These are phyloP conservation scores for Danio rerio DNA, from an alignment of 2,113 vertebrate species.

Conservation along the genomic window DNA sequence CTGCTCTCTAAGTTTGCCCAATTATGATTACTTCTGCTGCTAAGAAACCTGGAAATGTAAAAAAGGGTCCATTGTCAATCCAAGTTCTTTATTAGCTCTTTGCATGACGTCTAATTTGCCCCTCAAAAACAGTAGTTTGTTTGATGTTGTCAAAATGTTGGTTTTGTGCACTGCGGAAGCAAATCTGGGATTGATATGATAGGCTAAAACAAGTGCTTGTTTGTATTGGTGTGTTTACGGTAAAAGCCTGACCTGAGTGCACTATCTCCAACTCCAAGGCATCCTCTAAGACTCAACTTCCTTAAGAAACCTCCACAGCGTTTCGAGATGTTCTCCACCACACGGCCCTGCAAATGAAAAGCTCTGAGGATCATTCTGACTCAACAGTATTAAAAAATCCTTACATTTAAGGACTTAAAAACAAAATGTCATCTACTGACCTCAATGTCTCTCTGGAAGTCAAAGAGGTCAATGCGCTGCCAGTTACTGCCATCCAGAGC, in stretches of 20 bases:
- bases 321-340: constrained; percentile 99
- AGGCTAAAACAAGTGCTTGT: too few relatives aligned
- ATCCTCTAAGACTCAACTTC: constrained; percentile 93
- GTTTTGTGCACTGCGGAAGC: too few relatives aligned
- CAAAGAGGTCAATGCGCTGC: constrained; percentile 97
- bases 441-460: constrained; percentile 99
- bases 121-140: too few relatives aligned
- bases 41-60: too few relatives aligned
- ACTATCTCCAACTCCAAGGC: constrained; percentile 93
- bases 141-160: too few relatives aligned
- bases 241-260: constrained; percentile 85
- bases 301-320: constrained; percentile 96
- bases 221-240: too few relatives aligned
- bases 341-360: constrained; percentile 83
- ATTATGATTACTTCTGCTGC: too few relatives aligned
- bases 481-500: constrained; percentile 99
- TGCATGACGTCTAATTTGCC: too few relatives aligned
- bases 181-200: too few relatives aligned
- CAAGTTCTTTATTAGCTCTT: too few relatives aligned
- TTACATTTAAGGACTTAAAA: background rate
- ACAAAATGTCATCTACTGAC: constrained; percentile 67
- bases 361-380: background rate
- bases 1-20: too few relatives aligned
- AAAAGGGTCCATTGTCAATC: too few relatives aligned
- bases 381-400: background rate